Evolutionary conservation across 1,140 invertebrate species (phyloP).

Genomic region (Phymastichus coffea): DNA sequence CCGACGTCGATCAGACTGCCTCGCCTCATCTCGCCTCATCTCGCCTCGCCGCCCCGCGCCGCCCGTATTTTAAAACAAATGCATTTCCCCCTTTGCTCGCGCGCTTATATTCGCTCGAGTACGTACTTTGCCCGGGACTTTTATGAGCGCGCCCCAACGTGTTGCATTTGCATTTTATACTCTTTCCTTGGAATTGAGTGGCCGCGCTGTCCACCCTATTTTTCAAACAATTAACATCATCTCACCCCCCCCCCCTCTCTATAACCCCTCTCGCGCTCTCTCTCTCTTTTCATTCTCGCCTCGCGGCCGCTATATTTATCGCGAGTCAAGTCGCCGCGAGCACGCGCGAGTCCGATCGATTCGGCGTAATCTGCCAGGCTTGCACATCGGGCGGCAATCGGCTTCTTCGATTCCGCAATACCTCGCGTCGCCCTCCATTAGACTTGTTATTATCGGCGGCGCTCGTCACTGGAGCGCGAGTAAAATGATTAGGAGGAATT

Average conservation of each 20-base stretch:
- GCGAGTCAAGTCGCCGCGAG: slow-evolving; percentile 16
- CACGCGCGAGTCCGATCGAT: slow-evolving; percentile 21
- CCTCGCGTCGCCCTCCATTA: neutral
- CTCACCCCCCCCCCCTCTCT: too few species aligned
- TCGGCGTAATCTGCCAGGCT: neutral
- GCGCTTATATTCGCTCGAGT: neutral
- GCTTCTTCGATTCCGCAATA: slow-evolving; percentile 20
- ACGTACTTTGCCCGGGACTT: neutral
- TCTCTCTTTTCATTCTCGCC: too few species aligned
- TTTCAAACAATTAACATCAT: too few species aligned
- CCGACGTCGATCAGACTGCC: neutral
- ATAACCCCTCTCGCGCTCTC: too few species aligned
- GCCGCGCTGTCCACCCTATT: too few species aligned
- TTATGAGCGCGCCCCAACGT: neutral
- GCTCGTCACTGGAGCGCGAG: neutral
- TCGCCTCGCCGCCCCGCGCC: too few species aligned
- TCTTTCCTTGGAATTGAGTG: too few species aligned
- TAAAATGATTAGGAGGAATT: slow-evolving; percentile 16
- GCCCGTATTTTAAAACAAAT: neutral
- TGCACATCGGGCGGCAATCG: slow-evolving; percentile 18
- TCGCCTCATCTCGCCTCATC: too few species aligned
- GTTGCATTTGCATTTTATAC: neutral
- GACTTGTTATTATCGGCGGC: slow-evolving; percentile 2
- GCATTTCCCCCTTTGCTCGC: neutral
- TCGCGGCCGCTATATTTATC: too few species aligned